phyloP scores from a whole-genome alignment of 2,888 invertebrate species.

The Drosophila engyochracea region DNA sequence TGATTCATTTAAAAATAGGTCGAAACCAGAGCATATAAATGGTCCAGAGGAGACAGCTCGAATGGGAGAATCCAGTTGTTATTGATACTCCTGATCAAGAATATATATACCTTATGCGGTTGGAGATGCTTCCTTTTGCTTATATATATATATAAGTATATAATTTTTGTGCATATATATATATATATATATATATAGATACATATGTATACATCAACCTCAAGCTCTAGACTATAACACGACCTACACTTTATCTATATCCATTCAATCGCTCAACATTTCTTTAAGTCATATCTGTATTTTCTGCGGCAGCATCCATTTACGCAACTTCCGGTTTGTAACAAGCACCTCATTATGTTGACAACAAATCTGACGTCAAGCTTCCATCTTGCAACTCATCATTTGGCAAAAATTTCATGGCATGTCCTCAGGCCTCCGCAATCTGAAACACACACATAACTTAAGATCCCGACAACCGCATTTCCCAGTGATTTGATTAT shows the following conservation, averaged over 20 bases:
- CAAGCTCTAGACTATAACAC: neutral
- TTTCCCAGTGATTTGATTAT: conserved; percentile 59
- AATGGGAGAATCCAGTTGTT: neutral
- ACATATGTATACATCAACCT: neutral
- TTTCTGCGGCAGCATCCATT: neutral
- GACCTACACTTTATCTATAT: neutral
- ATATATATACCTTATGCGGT: neutral
- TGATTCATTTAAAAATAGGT: neutral
- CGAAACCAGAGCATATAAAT: neutral
- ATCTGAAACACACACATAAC: conserved; percentile 12
- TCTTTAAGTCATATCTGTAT: neutral
- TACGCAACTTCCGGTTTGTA: conserved; percentile 7
- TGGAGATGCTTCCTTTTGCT: neutral
- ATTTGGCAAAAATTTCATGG: neutral
- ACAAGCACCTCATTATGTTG: conserved; percentile 29
- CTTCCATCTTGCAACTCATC: conserved; percentile 26
- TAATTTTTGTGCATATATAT: neutral
- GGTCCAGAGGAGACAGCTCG: neutral
- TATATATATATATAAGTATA: neutral
- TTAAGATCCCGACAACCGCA: neutral
- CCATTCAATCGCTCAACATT: neutral
- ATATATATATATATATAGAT: neutral
- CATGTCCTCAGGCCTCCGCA: conserved; percentile 24
- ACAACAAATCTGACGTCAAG: conserved; percentile 27
- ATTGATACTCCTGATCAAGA: neutral